Conservation (phyloP, 2,888 invertebrate genomes). For the Dryobotodes eremita region DNA sequence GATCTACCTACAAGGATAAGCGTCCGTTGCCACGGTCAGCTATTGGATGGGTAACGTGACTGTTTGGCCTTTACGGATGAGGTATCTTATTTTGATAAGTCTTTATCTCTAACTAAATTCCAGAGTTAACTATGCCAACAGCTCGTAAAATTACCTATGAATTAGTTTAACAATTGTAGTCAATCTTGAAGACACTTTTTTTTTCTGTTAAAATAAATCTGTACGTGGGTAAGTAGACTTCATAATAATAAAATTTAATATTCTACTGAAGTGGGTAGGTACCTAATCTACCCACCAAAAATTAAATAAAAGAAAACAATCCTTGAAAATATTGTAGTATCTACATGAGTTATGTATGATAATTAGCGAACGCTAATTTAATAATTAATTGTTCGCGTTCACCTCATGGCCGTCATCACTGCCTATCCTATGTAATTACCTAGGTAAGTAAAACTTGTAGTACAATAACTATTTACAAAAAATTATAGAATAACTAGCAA, state of each 20-base stretch:
- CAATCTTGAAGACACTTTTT: background rate
- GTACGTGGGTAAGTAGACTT: background rate
- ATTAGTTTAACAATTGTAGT: background rate
- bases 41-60: constrained; percentile 27
- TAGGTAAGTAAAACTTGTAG: background rate
- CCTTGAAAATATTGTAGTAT: constrained; percentile 12
- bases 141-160: background rate
- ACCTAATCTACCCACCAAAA: background rate
- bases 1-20: constrained; percentile 33
- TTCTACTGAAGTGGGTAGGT: background rate
- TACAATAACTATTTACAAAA: background rate
- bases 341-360: background rate
- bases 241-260: background rate
- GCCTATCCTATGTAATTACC: background rate
- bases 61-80: background rate
- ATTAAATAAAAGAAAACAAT: constrained; percentile 1
- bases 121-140: background rate
- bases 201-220: background rate
- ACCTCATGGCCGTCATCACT: constrained; percentile 3
- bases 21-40: constrained; percentile 35
- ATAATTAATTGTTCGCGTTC: constrained; percentile 33
- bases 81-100: background rate
- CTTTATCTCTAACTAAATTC: background rate
- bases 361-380: constrained; percentile 25
- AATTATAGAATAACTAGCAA: background rate